Conservation (phyloP, 2,888 invertebrate genomes). For the Ephialtes manifestator region DNA sequence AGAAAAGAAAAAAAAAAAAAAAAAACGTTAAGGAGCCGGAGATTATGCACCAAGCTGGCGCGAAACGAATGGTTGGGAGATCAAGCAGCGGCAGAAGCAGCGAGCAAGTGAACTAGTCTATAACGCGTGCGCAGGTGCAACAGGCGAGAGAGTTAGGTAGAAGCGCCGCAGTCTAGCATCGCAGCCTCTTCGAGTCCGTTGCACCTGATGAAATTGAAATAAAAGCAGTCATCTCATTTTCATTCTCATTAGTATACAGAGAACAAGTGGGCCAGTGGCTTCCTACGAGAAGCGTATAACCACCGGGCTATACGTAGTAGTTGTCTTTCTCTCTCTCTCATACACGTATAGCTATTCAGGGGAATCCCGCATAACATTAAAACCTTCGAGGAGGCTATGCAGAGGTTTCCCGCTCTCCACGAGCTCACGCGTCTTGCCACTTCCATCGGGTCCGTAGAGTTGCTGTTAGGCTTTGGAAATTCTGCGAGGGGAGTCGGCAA, state of each 20-base stretch:
- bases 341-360: slow-evolving; percentile 70
- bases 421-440: slow-evolving; percentile 53
- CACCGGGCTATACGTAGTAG: slow-evolving; percentile 32
- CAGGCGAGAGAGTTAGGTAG: slow-evolving; percentile 50
- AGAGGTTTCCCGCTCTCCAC: slow-evolving; percentile 61
- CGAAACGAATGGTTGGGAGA: slow-evolving; percentile 61
- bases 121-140: slow-evolving; percentile 61
- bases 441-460: slow-evolving; percentile 60
- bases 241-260: slow-evolving; percentile 85
- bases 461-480: slow-evolving; percentile 13
- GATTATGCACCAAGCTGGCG: slow-evolving; percentile 50
- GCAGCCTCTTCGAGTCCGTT: slow-evolving; percentile 65
- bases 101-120: slow-evolving; percentile 62
- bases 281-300: slow-evolving; percentile 75
- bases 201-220: slow-evolving; percentile 84
- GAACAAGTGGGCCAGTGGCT: slow-evolving; percentile 84
- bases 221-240: slow-evolving; percentile 85
- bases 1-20: slow-evolving; percentile 6
- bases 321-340: slow-evolving; percentile 64
- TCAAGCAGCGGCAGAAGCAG: slow-evolving; percentile 8
- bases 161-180: slow-evolving; percentile 52
- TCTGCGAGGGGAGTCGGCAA: slow-evolving; percentile 2
- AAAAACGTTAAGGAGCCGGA: slow-evolving; percentile 25
- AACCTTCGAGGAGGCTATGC: slow-evolving; percentile 71
- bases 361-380: slow-evolving; percentile 84